These are phyloP conservation scores for Drosophila algonquin DNA, from an alignment of 2,888 invertebrate species.

Conservation along the genomic window DNA sequence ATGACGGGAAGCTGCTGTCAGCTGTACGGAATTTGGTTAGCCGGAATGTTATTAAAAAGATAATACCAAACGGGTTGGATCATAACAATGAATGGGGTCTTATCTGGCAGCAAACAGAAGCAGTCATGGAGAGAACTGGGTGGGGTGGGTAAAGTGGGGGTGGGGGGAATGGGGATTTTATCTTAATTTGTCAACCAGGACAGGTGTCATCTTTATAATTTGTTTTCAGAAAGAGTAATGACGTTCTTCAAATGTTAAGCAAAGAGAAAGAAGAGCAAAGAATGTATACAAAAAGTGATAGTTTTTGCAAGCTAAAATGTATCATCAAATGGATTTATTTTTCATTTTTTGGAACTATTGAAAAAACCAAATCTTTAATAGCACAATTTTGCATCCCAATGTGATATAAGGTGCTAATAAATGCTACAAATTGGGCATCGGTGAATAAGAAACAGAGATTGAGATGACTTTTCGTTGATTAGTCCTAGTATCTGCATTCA, in stretches of 20 bases:
- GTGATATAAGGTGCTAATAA: no score
- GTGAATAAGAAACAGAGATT: no score
- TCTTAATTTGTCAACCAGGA: neutral
- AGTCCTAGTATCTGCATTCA: no score
- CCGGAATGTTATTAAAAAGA: slow-evolving; percentile 69
- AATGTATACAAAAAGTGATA: no score
- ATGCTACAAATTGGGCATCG: no score
- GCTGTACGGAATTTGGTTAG: slow-evolving; percentile 32
- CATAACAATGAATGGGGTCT: slow-evolving; percentile 38
- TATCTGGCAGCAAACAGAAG: slow-evolving; percentile 50
- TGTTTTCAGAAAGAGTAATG: neutral
- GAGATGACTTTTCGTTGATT: no score
- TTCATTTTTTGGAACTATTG: no score
- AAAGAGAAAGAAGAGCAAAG: neutral
- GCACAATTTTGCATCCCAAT: no score
- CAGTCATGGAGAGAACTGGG: neutral
- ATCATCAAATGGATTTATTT: no score
- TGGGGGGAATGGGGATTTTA: slow-evolving; percentile 20
- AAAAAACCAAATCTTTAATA: no score
- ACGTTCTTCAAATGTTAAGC: neutral
- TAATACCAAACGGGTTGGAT: slow-evolving; percentile 48
- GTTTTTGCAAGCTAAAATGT: no score
- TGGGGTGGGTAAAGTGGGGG: slow-evolving; percentile 6
- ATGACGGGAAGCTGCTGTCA: slow-evolving; percentile 76
- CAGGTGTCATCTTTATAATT: neutral